Percentiles rank a stretch among this genome's conserved stretches.
Evolutionary conservation across 1,140 invertebrate genomes (phyloP).

Genomic region (Hirudo medicinalis): DNA sequence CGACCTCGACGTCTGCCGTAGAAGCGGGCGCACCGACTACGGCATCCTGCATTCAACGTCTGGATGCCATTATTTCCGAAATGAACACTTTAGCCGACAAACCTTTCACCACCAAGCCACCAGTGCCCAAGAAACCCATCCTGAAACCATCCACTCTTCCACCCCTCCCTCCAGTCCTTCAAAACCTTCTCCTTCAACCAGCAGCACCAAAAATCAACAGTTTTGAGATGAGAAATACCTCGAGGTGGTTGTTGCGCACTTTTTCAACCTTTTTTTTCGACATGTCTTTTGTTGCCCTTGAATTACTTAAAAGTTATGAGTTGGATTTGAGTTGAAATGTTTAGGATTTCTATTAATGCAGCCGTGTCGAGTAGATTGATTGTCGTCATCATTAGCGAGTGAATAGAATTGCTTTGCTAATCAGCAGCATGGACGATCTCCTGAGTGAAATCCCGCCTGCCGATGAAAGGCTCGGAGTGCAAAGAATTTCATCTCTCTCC

Average conservation of each 20-base stretch:
- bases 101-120: background rate
- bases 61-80: background rate
- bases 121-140: background rate
- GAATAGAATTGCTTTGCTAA: too few species aligned
- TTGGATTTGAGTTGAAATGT: background rate
- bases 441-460: background rate
- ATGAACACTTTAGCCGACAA: background rate
- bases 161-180: background rate
- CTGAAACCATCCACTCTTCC: background rate
- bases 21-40: background rate
- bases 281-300: background rate
- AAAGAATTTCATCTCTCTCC: background rate
- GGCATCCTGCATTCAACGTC: background rate
- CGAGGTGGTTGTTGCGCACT: background rate
- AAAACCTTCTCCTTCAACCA: background rate
- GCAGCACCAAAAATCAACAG: background rate
- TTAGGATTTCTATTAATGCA: background rate
- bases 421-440: slow-evolving; percentile 8
- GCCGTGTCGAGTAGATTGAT: too few species aligned
- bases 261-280: background rate
- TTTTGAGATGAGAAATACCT: background rate
- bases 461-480: background rate
- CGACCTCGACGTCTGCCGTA: background rate
- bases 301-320: background rate
- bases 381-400: too few species aligned